These are phyloP conservation scores for Sthenelais limicola DNA, from an alignment of 2,888 invertebrate species.

Conservation along the genomic window DNA sequence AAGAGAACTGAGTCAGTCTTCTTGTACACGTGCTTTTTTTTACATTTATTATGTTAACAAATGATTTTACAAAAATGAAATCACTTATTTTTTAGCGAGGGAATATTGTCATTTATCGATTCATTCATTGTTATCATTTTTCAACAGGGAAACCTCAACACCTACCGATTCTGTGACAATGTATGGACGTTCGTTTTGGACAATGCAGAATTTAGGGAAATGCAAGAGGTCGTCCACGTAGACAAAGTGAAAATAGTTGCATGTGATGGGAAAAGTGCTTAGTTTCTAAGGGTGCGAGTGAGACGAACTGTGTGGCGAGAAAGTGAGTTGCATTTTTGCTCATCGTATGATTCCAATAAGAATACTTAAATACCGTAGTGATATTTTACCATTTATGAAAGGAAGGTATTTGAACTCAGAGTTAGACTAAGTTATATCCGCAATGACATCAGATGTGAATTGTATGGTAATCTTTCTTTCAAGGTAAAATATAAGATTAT, in stretches of 20 bases:
- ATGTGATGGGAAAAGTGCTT: constrained; percentile 69
- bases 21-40: not conserved
- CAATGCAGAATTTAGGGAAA: constrained; percentile 96
- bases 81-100: not conserved
- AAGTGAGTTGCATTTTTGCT: no score
- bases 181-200: constrained; percentile 99
- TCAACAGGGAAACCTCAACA: constrained; percentile 76
- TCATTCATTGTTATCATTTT: not conserved
- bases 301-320: no score
- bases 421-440: no score
- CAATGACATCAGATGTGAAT: no score
- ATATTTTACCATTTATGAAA: no score
- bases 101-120: not conserved
- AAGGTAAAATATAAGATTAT: no score
- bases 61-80: not conserved
- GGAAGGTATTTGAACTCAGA: no score
- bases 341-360: no score
- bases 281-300: no score
- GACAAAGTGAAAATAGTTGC: constrained; percentile 73
- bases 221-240: constrained; percentile 76
- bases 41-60: not conserved
- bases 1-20: not conserved
- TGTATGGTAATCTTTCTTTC: no score
- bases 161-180: constrained; percentile 97
- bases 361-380: no score